Conservation (phyloP, 1,140 invertebrate species). For the Drosophila repleta region DNA sequence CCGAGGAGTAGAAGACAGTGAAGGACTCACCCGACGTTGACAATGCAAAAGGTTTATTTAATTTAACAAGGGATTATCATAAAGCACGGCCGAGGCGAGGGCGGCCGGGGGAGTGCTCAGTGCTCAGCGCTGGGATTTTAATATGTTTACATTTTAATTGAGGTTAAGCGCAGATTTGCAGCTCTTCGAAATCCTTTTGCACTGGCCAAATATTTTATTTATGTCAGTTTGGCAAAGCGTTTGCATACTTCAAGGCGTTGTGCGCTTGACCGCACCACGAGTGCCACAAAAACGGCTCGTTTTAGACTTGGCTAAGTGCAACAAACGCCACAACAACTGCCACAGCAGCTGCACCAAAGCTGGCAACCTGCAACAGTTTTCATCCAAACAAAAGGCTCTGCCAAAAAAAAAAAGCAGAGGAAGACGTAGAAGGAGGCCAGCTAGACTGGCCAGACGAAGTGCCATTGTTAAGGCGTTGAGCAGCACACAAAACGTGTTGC, state of each 20-base stretch:
- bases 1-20: constrained; percentile 18
- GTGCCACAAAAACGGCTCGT: constrained; percentile 41
- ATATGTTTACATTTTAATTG: constrained; percentile 80
- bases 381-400: constrained; percentile 32
- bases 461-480: constrained; percentile 63
- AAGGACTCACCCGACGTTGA: constrained; percentile 30
- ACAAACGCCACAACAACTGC: constrained; percentile 43
- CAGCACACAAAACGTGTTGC: constrained; percentile 57
- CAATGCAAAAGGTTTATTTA: constrained; percentile 61
- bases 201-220: constrained; percentile 60
- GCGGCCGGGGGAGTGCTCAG: neutral
- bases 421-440: constrained; percentile 14
- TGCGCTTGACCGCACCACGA: constrained; percentile 51
- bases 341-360: constrained; percentile 19
- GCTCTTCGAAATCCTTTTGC: constrained; percentile 26
- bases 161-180: constrained; percentile 74
- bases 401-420: constrained; percentile 10
- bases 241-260: constrained; percentile 64
- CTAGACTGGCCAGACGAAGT: constrained; percentile 40
- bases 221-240: constrained; percentile 45
- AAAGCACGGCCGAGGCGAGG: constrained; percentile 1
- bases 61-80: constrained; percentile 50
- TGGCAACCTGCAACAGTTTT: constrained; percentile 9
- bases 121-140: constrained; percentile 49
- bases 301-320: constrained; percentile 45